Conservation (phyloP, 2,888 invertebrate species). For the Leptogaster cylindrica region DNA sequence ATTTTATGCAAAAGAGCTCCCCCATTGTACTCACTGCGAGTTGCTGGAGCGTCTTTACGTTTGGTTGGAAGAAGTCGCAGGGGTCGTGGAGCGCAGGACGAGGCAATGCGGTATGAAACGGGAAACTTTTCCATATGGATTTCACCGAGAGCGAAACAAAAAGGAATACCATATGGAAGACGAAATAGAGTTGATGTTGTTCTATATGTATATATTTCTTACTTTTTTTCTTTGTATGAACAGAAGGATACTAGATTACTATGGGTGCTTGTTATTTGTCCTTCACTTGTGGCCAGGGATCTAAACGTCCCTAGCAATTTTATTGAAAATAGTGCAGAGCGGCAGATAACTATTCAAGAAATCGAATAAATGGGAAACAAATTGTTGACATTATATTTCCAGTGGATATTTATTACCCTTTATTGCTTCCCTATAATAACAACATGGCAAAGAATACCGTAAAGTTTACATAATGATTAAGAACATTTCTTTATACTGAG, state of each 20-base stretch:
- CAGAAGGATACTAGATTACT: not conserved
- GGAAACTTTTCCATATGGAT: constrained; percentile 9
- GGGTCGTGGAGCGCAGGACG: not conserved
- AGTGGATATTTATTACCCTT: constrained; percentile 6
- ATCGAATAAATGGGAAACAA: constrained; percentile 22
- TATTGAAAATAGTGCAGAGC: constrained; percentile 34
- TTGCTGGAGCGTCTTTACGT: not conserved
- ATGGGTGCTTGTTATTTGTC: not conserved
- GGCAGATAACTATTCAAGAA: constrained; percentile 16
- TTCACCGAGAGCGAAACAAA: no score
- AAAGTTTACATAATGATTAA: no score
- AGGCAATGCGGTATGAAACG: not conserved
- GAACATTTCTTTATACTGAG: no score
- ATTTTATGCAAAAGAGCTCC: constrained; percentile 49
- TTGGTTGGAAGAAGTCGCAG: not conserved
- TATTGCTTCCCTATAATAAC: constrained; percentile 5
- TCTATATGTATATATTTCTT: not conserved
- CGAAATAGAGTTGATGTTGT: constrained; percentile 25
- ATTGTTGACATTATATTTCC: constrained; percentile 27
- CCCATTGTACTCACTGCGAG: constrained; percentile 7
- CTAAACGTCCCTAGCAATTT: constrained; percentile 6
- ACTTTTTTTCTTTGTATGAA: not conserved
- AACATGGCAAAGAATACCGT: no score
- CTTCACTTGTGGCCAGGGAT: constrained; percentile 2
- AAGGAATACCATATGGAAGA: constrained; percentile 17